Conservation (phyloP, 2,888 invertebrate genomes). For the Clepsis dumicolana region DNA sequence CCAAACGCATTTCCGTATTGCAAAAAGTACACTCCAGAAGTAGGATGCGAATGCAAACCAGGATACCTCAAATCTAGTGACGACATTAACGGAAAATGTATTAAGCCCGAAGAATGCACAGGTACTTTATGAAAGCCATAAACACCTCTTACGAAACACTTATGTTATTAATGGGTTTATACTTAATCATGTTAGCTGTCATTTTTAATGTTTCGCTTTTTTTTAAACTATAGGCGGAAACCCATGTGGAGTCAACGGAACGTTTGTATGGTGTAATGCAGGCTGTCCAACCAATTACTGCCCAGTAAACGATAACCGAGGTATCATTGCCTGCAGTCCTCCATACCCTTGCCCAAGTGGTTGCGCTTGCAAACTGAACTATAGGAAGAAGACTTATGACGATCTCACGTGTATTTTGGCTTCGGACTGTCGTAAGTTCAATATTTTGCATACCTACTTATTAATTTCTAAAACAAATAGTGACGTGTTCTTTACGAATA, state of each 20-base stretch:
- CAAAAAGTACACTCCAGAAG: constrained; percentile 16
- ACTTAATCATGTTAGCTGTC: neutral
- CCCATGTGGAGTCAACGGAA: constrained; percentile 59
- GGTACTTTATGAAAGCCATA: constrained; percentile 15
- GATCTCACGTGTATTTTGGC: constrained; percentile 56
- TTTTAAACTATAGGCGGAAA: constrained; percentile 51
- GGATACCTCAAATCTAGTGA: constrained; percentile 14
- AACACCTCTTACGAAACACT: neutral
- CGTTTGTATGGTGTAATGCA: constrained; percentile 55
- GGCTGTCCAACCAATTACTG: constrained; percentile 58
- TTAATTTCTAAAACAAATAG: too few relatives aligned
- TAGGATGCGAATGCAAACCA: constrained; percentile 38
- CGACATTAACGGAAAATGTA: constrained; percentile 12
- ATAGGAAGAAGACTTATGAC: constrained; percentile 50
- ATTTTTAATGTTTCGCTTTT: neutral
- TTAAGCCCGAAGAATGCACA: constrained; percentile 30
- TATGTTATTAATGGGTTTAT: too few relatives aligned
- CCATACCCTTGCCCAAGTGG: constrained; percentile 61
- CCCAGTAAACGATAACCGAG: constrained; percentile 54
- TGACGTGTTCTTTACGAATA: too few relatives aligned
- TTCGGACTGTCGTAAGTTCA: constrained; percentile 54
- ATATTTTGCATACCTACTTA: neutral
- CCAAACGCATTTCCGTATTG: constrained; percentile 28
- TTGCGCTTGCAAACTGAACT: constrained; percentile 58
- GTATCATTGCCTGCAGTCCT: constrained; percentile 52